Evolutionary conservation across 2,888 invertebrate species (phyloP), one percentile per base, ranked within the genome.

Genomic region (Sipha maydis): DNA sequence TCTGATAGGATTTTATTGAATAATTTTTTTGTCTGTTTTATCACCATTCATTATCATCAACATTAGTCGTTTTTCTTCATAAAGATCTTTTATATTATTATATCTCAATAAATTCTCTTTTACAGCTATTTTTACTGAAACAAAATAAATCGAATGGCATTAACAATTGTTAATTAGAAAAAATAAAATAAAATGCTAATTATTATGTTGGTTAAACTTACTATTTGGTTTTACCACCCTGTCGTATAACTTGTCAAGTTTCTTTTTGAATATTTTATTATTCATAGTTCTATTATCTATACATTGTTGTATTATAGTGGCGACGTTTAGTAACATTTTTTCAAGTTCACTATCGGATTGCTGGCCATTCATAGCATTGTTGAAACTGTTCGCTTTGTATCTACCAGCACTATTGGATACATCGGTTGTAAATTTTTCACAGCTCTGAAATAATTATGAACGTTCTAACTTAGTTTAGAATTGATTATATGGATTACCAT

Each of bases 251-350:
- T 54, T 9, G 14, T 73, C 56, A 11, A 83, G 11, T n/a, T 38
- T n/a, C 1, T 1, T 75, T 83, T 83, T 83, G 34, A 83, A 73
- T 0, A 14, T 4, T 56, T 83, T 83, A 17, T 75, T 83, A 56
- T 83, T 83, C 73, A 75, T 83, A 0, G 73, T 83, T n/a, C 0
- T 54, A 0, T 54, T 1, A 14, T 83, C 73, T 17, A 83, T 9
- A 28, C 54, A 75, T 5, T 9, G 0, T 83, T 83, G 83, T 34
- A 83, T 83, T 75, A 73, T 75, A 19, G n/a, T 28, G 5, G 77
- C 77, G 3, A 77, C 54, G 7, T 3, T 41, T 28, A 28, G 17
- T 41, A 77, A 77, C 31, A 77, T 14, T 5, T 25, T 48, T 48
- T 48, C 77, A 5, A 14, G 21, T 28, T n/a, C n/a, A 19, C 54